Percentiles rank a stretch among this genome's conserved stretches.
Evolutionary conservation across 2,113 vertebrate species (phyloP).

Genomic region (Nothoprocta perdicaria): DNA sequence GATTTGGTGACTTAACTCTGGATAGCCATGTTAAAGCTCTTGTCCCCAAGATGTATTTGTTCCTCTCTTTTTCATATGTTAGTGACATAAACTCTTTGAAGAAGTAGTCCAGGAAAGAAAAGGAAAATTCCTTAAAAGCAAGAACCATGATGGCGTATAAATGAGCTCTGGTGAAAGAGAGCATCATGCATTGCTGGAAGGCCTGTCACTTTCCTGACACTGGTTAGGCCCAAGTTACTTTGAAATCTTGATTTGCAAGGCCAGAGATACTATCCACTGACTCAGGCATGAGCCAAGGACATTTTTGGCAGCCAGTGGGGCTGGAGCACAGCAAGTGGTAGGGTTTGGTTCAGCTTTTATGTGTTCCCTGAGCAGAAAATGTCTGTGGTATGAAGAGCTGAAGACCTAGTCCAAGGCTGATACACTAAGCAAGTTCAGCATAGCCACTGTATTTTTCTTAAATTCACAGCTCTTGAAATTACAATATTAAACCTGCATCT

Average conservation of each 20-base stretch:
- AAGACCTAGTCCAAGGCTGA: not conserved
- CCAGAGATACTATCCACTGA: not conserved
- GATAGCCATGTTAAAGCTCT: not conserved
- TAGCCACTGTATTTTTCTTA: not conserved
- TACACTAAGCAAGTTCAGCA: not conserved
- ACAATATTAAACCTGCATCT: not conserved
- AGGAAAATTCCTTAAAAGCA: not conserved
- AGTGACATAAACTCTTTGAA: not conserved
- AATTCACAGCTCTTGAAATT: not conserved
- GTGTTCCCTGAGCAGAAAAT: rapidly evolving
- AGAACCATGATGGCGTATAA: not conserved
- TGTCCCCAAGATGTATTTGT: rapidly evolving
- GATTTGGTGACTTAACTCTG: not conserved
- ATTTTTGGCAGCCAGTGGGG: not conserved
- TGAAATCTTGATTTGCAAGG: not conserved
- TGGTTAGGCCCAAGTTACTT: not conserved
- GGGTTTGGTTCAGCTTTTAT: not conserved
- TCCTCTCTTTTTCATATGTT: not conserved
- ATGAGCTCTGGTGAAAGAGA: not conserved
- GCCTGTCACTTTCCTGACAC: not conserved
- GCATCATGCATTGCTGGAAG: not conserved
- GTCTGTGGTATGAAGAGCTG: not conserved
- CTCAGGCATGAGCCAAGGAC: not conserved
- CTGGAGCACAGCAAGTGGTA: not conserved
- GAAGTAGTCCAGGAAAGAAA: not conserved